Conservation (phyloP, 2,888 invertebrate genomes). For the Himalopsyche kuldschensis region DNA sequence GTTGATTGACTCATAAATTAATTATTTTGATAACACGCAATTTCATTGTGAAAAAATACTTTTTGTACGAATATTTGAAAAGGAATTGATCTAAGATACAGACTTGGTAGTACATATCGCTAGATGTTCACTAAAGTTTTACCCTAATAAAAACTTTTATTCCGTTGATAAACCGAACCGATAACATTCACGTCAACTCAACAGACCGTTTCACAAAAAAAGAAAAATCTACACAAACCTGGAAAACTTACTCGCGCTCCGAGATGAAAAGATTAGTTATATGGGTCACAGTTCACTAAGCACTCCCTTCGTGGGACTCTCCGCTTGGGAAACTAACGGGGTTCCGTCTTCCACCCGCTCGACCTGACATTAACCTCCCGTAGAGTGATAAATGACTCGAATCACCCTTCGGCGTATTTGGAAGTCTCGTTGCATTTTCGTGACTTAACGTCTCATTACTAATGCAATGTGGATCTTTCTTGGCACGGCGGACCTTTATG, state of each 20-base stretch:
- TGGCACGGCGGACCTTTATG: background rate
- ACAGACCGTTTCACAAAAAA: background rate
- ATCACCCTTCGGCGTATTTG: background rate
- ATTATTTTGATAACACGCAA: too few species aligned
- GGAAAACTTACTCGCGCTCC: conserved; percentile 41
- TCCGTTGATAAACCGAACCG: background rate
- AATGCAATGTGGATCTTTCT: conserved; percentile 16
- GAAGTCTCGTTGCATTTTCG: conserved; percentile 4
- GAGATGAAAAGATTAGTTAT: conserved; percentile 50
- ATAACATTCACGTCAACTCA: background rate
- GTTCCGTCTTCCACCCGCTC: conserved; percentile 42
- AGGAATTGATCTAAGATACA: too few species aligned
- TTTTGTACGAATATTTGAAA: too few species aligned
- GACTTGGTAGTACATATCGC: background rate
- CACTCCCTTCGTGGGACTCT: conserved; percentile 45
- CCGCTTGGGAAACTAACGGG: conserved; percentile 35
- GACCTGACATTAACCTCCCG: conserved; percentile 39
- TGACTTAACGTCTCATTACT: conserved; percentile 32
- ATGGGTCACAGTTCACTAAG: conserved; percentile 59
- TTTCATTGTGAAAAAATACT: too few species aligned
- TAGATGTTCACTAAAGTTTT: background rate
- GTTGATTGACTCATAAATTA: too few species aligned
- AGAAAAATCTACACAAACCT: background rate
- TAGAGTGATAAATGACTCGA: conserved; percentile 41
- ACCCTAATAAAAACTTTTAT: background rate